A percentile compares a stretch with the other conserved stretches of the same genome.
These are phyloP conservation scores for Odontomachus brunneus DNA, from an alignment of 1,140 invertebrate genomes.

Conservation along the genomic window DNA sequence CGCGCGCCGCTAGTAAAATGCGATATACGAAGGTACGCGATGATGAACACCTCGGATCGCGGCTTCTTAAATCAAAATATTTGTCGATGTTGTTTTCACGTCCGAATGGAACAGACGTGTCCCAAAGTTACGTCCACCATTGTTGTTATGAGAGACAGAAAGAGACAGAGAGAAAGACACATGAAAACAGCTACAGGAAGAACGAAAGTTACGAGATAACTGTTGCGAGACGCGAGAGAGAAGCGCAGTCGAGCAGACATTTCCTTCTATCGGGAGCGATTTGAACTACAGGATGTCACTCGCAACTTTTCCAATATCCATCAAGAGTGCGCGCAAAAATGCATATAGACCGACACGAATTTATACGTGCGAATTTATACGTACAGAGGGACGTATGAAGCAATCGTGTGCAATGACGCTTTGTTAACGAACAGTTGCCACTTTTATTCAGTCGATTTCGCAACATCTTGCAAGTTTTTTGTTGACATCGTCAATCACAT, in stretches of 20 bases:
- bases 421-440: slow-evolving; percentile 61
- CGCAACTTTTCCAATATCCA: slow-evolving; percentile 75
- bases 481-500: slow-evolving; percentile 16
- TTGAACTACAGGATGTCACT: slow-evolving; percentile 65
- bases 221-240: slow-evolving; percentile 57
- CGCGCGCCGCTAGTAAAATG: not conserved
- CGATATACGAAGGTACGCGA: not conserved
- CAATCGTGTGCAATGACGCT: slow-evolving; percentile 44
- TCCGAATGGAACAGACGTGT: slow-evolving; percentile 37
- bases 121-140: slow-evolving; percentile 50
- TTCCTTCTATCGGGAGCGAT: slow-evolving; percentile 60
- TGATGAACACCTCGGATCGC: slow-evolving; percentile 45
- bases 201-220: slow-evolving; percentile 63
- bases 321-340: slow-evolving; percentile 58
- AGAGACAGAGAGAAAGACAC: slow-evolving; percentile 21
- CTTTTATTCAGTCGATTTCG: not conserved
- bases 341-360: slow-evolving; percentile 22
- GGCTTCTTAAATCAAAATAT: slow-evolving; percentile 66
- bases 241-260: slow-evolving; percentile 48
- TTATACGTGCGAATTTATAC: slow-evolving; percentile 53
- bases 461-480: not conserved
- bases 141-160: slow-evolving; percentile 35
- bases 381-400: slow-evolving; percentile 26
- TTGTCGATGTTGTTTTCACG: slow-evolving; percentile 66
- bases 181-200: slow-evolving; percentile 59